Conservation (phyloP, 2,888 invertebrate genomes). For the Tinea trinotella region DNA sequence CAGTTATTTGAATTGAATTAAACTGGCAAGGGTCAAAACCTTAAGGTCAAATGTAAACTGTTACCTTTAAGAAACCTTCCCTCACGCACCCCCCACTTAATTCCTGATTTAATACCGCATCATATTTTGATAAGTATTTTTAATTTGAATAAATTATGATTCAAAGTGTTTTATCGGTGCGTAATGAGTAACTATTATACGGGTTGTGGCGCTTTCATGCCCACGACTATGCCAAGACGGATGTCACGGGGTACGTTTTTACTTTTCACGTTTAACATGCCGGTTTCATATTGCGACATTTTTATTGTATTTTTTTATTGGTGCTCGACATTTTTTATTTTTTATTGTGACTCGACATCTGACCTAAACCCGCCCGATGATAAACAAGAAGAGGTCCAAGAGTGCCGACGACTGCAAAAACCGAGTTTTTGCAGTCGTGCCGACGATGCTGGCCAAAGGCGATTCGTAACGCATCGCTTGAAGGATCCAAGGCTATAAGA, state of each 20-base stretch:
- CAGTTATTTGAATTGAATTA: background rate
- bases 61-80: conserved; percentile 46
- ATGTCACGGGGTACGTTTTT: conserved; percentile 1
- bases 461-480: no score
- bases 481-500: no score
- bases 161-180: conserved; percentile 60
- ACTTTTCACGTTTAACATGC: background rate
- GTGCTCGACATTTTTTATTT: no score
- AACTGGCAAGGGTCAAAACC: background rate
- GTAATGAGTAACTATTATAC: conserved; percentile 54
- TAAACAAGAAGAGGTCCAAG: no score
- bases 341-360: no score
- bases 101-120: conserved; percentile 69
- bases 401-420: no score
- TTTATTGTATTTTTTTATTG: no score
- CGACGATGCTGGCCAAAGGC: no score
- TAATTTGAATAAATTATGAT: conserved; percentile 73
- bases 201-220: conserved; percentile 23
- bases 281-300: background rate
- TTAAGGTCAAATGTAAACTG: background rate
- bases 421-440: no score
- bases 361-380: no score
- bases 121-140: conserved; percentile 72
- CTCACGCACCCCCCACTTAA: conserved; percentile 67
- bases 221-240: background rate